A percentile compares a stretch with the other conserved stretches of the same genome.
These are phyloP conservation scores for Leptinotarsa haldemani DNA, from an alignment of 2,888 invertebrate genomes.

Conservation along the genomic window DNA sequence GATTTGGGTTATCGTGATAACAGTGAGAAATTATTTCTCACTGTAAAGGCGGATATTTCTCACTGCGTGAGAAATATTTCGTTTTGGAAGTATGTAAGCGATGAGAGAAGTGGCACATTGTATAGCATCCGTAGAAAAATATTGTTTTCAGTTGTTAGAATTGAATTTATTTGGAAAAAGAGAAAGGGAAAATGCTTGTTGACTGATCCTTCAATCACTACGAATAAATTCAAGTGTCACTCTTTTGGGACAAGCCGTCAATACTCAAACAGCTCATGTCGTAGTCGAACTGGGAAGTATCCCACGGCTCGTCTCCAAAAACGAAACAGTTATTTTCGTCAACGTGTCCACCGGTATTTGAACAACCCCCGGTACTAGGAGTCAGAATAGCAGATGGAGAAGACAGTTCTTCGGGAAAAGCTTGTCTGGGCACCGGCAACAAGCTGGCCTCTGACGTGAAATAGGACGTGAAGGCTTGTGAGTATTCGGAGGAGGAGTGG, in stretches of 20 bases:
- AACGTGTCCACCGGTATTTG: constrained; percentile 57
- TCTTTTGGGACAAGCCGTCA: constrained; percentile 56
- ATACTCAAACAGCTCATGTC: constrained; percentile 60
- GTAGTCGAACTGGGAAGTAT: constrained; percentile 63
- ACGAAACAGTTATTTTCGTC: constrained; percentile 61
- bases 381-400: constrained; percentile 73
- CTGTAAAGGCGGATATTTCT: no score
- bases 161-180: neutral
- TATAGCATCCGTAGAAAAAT: no score
- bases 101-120: no score
- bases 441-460: constrained; percentile 60
- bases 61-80: no score
- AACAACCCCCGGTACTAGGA: constrained; percentile 66
- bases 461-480: constrained; percentile 62
- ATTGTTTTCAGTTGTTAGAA: neutral
- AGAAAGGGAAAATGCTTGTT: neutral
- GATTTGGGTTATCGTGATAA: no score
- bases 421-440: constrained; percentile 50
- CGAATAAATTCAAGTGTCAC: constrained; percentile 33
- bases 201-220: neutral
- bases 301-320: constrained; percentile 63
- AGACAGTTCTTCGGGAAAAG: constrained; percentile 57
- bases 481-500: constrained; percentile 56
- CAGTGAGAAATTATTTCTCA: no score
- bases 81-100: no score